A percentile compares a stretch with the other conserved stretches of the same genome.
These are phyloP conservation scores for Xanthia icteritia DNA, from an alignment of 2,888 invertebrate genomes.

Conservation along the genomic window DNA sequence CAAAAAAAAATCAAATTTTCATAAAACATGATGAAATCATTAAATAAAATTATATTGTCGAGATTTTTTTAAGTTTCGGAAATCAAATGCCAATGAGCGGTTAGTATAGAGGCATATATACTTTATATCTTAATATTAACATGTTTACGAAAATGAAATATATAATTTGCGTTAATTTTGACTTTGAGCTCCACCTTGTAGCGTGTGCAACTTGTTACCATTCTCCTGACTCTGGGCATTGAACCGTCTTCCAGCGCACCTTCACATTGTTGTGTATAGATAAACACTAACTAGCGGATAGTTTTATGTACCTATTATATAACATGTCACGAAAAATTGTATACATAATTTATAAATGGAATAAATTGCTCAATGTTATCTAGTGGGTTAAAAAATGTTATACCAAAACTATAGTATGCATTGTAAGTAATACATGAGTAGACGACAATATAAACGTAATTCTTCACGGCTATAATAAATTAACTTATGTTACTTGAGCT, in stretches of 20 bases:
- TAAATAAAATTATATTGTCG: not conserved
- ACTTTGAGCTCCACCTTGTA: slow-evolving; percentile 60
- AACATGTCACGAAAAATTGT: slow-evolving; percentile 68
- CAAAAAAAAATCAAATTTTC: not conserved
- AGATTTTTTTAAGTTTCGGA: slow-evolving; percentile 4
- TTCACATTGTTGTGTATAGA: slow-evolving; percentile 87
- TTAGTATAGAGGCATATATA: slow-evolving; percentile 67
- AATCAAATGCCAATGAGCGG: slow-evolving; percentile 51
- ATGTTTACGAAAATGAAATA: slow-evolving; percentile 66
- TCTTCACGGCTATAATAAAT: slow-evolving; percentile 68
- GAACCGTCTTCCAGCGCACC: slow-evolving; percentile 79
- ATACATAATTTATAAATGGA: slow-evolving; percentile 69
- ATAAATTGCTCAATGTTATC: slow-evolving; percentile 86
- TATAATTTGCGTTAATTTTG: slow-evolving; percentile 66
- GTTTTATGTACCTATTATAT: slow-evolving; percentile 64
- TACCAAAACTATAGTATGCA: slow-evolving; percentile 80
- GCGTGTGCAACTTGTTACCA: slow-evolving; percentile 83
- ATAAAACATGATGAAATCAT: slow-evolving; percentile 1
- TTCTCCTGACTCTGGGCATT: slow-evolving; percentile 83
- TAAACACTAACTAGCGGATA: slow-evolving; percentile 69
- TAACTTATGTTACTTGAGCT: slow-evolving; percentile 71
- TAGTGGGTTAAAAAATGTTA: slow-evolving; percentile 82
- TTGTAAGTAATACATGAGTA: slow-evolving; percentile 70
- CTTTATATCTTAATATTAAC: slow-evolving; percentile 64
- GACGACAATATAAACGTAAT: slow-evolving; percentile 56